phyloP scores from a whole-genome alignment of 2,888 invertebrate species.

The Gisinianus flammeolus region DNA sequence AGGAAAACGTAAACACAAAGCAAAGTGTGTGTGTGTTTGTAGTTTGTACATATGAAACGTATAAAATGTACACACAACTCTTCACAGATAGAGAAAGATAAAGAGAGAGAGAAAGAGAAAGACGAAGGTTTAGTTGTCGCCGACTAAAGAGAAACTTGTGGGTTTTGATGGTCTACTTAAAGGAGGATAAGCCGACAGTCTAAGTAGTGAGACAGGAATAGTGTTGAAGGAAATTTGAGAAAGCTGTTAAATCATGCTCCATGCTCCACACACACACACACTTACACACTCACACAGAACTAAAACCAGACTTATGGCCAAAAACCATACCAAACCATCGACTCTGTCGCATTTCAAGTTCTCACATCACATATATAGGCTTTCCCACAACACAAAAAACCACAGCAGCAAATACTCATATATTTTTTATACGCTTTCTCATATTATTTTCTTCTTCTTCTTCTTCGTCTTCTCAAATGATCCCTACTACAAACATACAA shows the following conservation, averaged over 20 bases:
- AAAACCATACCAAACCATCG: background rate
- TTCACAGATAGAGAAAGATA: background rate
- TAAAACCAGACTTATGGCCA: slow-evolving; percentile 20
- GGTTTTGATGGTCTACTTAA: slow-evolving; percentile 19
- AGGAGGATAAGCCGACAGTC: slow-evolving; percentile 16
- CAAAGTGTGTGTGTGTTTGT: background rate
- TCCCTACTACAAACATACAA: no score
- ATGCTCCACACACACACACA: background rate
- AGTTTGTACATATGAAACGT: background rate
- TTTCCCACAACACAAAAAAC: background rate
- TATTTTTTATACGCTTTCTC: background rate
- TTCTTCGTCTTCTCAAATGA: no score
- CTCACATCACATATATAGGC: background rate
- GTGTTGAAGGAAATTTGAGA: slow-evolving; percentile 18
- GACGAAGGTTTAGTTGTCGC: background rate
- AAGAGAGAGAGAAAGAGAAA: background rate
- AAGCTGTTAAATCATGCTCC: slow-evolving; percentile 35
- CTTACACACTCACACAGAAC: background rate
- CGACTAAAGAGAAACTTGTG: slow-evolving; percentile 21
- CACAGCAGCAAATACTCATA: background rate
- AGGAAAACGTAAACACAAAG: no score
- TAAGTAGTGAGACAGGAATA: slow-evolving; percentile 7
- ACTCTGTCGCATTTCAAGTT: background rate
- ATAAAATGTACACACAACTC: no score
- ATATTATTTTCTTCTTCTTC: background rate